Evolutionary conservation across 2,888 invertebrate species (phyloP).

Genomic region (Ophioninae sp.): DNA sequence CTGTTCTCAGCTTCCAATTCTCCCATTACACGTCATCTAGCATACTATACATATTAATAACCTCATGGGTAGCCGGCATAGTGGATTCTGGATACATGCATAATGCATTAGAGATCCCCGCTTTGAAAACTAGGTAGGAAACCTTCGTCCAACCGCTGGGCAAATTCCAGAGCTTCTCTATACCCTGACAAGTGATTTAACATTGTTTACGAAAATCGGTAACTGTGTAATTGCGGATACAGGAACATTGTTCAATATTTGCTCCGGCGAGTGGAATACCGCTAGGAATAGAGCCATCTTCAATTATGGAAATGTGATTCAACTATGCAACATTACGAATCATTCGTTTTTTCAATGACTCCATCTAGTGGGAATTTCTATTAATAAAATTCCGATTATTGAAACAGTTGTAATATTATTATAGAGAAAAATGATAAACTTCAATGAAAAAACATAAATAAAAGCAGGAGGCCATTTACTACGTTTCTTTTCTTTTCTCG

Average conservation of each 20-base stretch:
- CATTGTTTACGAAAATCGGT: slow-evolving; percentile 23
- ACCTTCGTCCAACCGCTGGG: slow-evolving; percentile 21
- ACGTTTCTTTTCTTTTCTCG: too few relatives aligned
- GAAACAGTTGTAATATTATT: too few relatives aligned
- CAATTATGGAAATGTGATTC: background rate
- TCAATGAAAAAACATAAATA: too few relatives aligned
- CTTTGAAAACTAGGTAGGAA: slow-evolving; percentile 37
- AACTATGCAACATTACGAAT: background rate
- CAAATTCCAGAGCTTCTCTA: slow-evolving; percentile 40
- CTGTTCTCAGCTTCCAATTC: slow-evolving; percentile 47
- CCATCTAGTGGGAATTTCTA: too few relatives aligned
- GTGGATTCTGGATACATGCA: slow-evolving; percentile 48
- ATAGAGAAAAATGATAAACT: too few relatives aligned
- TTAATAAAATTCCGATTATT: too few relatives aligned
- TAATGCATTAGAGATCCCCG: slow-evolving; percentile 49
- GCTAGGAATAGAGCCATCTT: background rate
- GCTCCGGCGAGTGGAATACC: background rate
- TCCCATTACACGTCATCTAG: slow-evolving; percentile 55
- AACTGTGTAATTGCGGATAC: background rate
- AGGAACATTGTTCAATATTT: background rate
- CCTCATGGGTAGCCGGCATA: slow-evolving; percentile 51
- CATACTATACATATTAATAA: slow-evolving; percentile 60
- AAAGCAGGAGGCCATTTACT: too few relatives aligned
- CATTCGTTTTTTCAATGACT: too few relatives aligned
- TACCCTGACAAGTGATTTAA: slow-evolving; percentile 30